Base-by-base conservation (phyloP, 2,888 invertebrate species). In the Hoplodrina ambigua region DNA sequence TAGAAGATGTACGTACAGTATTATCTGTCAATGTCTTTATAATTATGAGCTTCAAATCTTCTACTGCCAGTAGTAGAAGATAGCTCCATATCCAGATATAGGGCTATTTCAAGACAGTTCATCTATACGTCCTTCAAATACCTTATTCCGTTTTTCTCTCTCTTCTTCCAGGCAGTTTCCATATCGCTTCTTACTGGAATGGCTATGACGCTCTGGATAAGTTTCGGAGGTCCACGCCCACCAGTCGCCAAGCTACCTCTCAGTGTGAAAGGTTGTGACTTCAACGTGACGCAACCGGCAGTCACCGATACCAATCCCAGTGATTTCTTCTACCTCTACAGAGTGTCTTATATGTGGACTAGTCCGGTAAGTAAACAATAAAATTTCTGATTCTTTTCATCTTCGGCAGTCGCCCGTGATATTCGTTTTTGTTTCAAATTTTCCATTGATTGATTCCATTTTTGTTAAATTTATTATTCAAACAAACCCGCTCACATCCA, bases 191-290 rank as follows among this genome's bases (percentile, higher is more conserved):
- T 97, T 0, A 85, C 94, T 7, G 97, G 98, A 0, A 94, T 99
- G 72, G 92, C 96, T 0, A 87, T 98, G 64, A 97, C 97, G 1
- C 94, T 98, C 56, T 98, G 98, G 98, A 97, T 98, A 80, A 98
- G 98, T 62, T 98, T 99, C 89, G 98, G 98, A 0, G 97, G 97
- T 6, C 97, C 98, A 0, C 97, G 97, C 81, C 98, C 98, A 0
- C 90, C 96, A 0, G 88, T 96, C 0, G 90, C 91, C 8, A 94
- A 92, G 59, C 87, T 98, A 54, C 96, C 97, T 0, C 94, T 97
- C 54, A 96, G 96, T 17, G 96, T 94, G 0, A 96, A 95, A 6
- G 97, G 97, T 49, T 98, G 98, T 72, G 81, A 84, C 1, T 66
- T 56, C 20, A 94, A 94, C 68, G 80, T 91, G 5, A 93, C 94